These are phyloP conservation scores for Scrobipalpa costella DNA, from an alignment of 2,888 invertebrate genomes.

Conservation along the genomic window DNA sequence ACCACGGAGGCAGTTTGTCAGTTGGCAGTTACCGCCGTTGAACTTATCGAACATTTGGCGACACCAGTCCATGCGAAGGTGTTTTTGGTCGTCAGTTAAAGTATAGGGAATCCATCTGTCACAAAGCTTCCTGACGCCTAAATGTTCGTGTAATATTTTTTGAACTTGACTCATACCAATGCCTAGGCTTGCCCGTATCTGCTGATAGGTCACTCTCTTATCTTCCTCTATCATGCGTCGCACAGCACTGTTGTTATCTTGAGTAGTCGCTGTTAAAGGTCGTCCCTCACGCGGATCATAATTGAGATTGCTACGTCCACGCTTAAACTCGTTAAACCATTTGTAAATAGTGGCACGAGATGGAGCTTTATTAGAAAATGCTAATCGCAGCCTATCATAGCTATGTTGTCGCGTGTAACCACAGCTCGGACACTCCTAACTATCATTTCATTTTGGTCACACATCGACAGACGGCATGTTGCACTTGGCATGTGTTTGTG, in stretches of 20 bases:
- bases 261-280: too few species aligned
- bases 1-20: too few species aligned
- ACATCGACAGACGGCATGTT: too few species aligned
- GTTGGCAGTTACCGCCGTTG: too few species aligned
- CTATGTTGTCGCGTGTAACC: too few species aligned
- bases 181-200: conserved; percentile 18
- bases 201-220: too few species aligned
- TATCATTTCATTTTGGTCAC: too few species aligned
- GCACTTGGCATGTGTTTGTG: too few species aligned
- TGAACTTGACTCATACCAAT: conserved; percentile 25
- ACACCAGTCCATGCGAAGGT: conserved; percentile 25
- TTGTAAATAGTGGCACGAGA: conserved; percentile 19
- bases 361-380: conserved; percentile 30
- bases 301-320: conserved; percentile 21
- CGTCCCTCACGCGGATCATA: conserved; percentile 31
- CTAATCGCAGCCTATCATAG: conserved; percentile 27
- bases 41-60: conserved; percentile 27
- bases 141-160: conserved; percentile 30
- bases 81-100: conserved; percentile 31
- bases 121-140: conserved; percentile 28
- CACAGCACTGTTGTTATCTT: conserved; percentile 28
- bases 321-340: too few species aligned
- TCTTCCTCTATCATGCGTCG: conserved; percentile 22
- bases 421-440: background rate
- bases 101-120: conserved; percentile 29